Evolutionary conservation across 2,888 invertebrate genomes (phyloP), one percentile per base, ranked within the genome.

Genomic region (Chrysolina haemoptera): DNA sequence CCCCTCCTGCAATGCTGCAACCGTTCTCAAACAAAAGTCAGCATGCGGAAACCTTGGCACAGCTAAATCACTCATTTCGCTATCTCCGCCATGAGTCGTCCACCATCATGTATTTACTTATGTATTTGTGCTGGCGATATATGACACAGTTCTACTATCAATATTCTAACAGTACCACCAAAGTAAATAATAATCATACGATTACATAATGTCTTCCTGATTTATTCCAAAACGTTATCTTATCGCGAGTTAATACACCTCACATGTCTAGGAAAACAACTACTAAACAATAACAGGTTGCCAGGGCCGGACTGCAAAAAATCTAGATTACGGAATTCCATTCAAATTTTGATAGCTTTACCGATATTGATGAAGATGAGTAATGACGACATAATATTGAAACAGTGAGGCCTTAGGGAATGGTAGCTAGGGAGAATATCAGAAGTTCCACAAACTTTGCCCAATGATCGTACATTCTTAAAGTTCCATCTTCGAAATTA

Each of bases 201-300:
- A 43, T 46, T 48, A 66, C 66, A 66, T 50, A 66, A 66, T 50
- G 48, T 66, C 66, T 66, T 66, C 59, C 35, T 59, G 59, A 59
- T 59, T 59, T 59, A 59, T 59, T 59, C n/a, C 27, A 66, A 66
- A 50, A 35, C 48, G 27, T 66, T 66, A 66, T 66, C 66, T 66
- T 66, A 66, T 66, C 66, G 22, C 35, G n/a, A 27, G 35, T n/a
- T 59, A 35, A 59, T 35, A 50, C 50, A 48, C 48, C 50, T 48
- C 22, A 66, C 43, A 50, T 35, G 66, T 66, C 66, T 43, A 66
- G 66, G 66, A 66, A 66, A 66, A 66, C 66, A 66, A 66, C 22
- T 20, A 50, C 16, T 35, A 48, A 50, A 66, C 41, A 66, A 66
- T 46, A 66, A 66, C 27, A 48, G 50, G 50, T 66, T 3, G 22